Evolutionary conservation across 2,797 vertebrate species (phyloP).

Genomic region (Coracias cyanogaster): DNA sequence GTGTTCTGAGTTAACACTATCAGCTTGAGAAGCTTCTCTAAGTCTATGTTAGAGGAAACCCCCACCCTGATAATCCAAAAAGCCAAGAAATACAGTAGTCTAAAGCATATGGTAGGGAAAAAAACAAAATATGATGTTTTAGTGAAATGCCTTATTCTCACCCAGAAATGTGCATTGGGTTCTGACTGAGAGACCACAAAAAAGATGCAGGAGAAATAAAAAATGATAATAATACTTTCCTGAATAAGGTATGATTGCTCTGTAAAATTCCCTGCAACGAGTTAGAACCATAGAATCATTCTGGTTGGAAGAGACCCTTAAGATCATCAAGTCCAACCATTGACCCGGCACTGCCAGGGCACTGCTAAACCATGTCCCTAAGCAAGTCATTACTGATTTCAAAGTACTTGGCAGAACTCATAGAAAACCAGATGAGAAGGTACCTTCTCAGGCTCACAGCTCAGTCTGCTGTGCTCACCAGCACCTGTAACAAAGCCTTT

Average conservation of each 20-base stretch:
- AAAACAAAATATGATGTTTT: fast-evolving
- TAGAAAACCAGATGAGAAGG: neutral
- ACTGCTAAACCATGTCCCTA: neutral
- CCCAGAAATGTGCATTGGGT: neutral
- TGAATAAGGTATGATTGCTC: neutral
- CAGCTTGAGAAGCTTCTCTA: neutral
- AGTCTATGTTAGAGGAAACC: neutral
- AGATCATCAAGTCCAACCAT: neutral
- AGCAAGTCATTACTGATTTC: neutral
- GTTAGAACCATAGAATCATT: neutral
- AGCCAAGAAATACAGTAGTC: neutral
- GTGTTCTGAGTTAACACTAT: neutral
- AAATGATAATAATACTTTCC: neutral
- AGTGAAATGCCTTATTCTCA: neutral
- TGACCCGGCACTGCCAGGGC: neutral
- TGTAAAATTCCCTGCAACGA: neutral
- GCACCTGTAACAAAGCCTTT: neutral
- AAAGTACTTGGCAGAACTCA: neutral
- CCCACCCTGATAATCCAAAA: fast-evolving
- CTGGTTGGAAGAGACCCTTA: neutral
- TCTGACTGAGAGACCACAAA: neutral
- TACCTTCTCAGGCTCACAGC: neutral
- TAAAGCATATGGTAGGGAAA: neutral
- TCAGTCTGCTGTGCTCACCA: neutral
- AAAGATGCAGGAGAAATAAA: neutral